phyloP scores from a whole-genome alignment of 1,140 invertebrate genomes.

The Diorhabda sublineata region DNA sequence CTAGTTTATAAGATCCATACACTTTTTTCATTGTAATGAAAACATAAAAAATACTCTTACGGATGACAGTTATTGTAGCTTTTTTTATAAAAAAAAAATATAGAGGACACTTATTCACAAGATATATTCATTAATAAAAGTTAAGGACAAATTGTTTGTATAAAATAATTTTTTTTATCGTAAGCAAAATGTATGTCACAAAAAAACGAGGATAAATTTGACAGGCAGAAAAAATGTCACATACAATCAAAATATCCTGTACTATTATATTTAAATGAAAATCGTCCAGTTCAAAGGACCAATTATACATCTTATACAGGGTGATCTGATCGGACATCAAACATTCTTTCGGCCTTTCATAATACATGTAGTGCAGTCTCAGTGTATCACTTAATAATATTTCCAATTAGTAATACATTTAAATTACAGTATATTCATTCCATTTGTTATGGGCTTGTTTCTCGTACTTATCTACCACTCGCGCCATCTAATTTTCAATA shows the following conservation, averaged over 20 bases:
- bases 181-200: conserved; percentile 34
- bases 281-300: no score
- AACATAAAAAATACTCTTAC: conserved; percentile 29
- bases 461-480: not conserved
- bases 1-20: conserved; percentile 39
- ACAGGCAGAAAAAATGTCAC: conserved; percentile 4
- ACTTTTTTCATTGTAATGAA: conserved; percentile 16
- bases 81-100: conserved; percentile 36
- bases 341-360: conserved; percentile 18
- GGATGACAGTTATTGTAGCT: conserved; percentile 35
- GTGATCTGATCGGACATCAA: not conserved
- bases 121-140: conserved; percentile 41
- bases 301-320: no score
- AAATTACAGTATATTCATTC: conserved; percentile 40
- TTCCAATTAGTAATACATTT: conserved; percentile 42
- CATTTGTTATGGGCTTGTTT: conserved; percentile 30
- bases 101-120: conserved; percentile 40
- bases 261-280: no score
- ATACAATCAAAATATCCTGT: not conserved
- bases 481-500: not conserved
- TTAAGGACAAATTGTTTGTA: conserved; percentile 45
- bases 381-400: conserved; percentile 40
- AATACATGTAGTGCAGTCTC: conserved; percentile 46
- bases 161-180: conserved; percentile 46
- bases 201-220: not conserved